Percentiles rank a stretch among this genome's conserved stretches.
These are phyloP conservation scores for Spodoptera litura DNA, from an alignment of 1,140 invertebrate species.

Conservation along the genomic window DNA sequence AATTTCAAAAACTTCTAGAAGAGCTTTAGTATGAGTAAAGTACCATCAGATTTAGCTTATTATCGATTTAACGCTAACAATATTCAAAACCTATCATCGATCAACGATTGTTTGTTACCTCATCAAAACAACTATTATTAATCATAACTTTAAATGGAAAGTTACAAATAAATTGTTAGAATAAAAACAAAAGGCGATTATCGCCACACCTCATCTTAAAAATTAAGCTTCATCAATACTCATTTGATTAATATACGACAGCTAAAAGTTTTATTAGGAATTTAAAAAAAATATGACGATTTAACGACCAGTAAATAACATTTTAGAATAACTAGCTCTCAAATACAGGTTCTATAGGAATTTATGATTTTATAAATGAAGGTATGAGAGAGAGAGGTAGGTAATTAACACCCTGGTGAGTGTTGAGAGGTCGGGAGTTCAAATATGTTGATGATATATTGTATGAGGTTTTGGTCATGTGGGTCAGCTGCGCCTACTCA, in stretches of 20 bases:
- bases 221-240: background rate
- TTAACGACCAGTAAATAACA: conserved; percentile 14
- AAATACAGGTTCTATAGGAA: conserved; percentile 2
- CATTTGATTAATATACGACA: background rate
- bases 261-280: conserved; percentile 10
- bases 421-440: background rate
- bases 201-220: background rate
- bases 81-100: no score
- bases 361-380: background rate
- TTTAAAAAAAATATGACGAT: conserved; percentile 8
- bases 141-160: no score
- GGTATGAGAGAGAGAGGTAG: background rate
- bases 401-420: background rate
- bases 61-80: no score
- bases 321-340: background rate
- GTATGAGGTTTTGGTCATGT: background rate
- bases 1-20: no score
- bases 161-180: no score
- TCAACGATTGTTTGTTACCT: no score
- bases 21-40: no score
- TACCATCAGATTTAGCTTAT: no score
- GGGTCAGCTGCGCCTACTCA: background rate
- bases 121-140: no score
- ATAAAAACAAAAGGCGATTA: background rate
- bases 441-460: conserved; percentile 1